Evolutionary conservation across 2,113 vertebrate species (phyloP), one percentile per base, ranked within the genome.

Genomic region (Helogale parvula): DNA sequence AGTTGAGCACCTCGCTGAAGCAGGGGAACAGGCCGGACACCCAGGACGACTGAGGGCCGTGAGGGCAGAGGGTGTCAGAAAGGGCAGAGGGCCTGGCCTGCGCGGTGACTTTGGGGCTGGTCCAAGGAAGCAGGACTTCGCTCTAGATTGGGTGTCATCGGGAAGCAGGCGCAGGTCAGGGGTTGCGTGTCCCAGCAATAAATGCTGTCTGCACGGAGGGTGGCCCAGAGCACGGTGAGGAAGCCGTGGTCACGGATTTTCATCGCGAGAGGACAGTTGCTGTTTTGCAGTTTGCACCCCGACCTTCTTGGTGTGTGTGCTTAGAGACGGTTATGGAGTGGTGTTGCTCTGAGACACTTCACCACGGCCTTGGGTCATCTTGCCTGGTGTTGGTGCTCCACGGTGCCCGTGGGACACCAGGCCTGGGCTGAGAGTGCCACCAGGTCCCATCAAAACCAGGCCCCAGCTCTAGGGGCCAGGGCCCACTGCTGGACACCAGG

Each of bases 361-460:
- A 0, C 14, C 7, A 12, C 0, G 0, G 27, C 2, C 21, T 23
- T 1, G 2, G 47, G 45, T 16, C 0, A 2, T 5, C 31, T 68
- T 19, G 31, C 27, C 69, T 3, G 27, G 4, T 4, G 3, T 0
- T 19, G 52, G 50, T n/a, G 10, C 15, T 45, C 54, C 12, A 1
- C 29, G 66, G 38, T n/a, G 29, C 8, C 71, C 52, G 19, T 0
- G 0, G 82, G 74, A 87, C 47, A 33, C 38, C 19, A 15, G 33
- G 47, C 27, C 23, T 6, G 17, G 19, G 23, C 38, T 52, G 95
- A 10, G 19, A 65, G 41, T 2, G 1, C 16, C 71, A 41, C n/a
- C 35, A 45, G 92, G 54, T 41, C 35, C 45, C 47, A 47, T 50
- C 29, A 35, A 41, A 45, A 41, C 35, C 14, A 0, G 52, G 15